Evolutionary conservation across 2,888 invertebrate genomes (phyloP).

Genomic region (Nysson spinosus): DNA sequence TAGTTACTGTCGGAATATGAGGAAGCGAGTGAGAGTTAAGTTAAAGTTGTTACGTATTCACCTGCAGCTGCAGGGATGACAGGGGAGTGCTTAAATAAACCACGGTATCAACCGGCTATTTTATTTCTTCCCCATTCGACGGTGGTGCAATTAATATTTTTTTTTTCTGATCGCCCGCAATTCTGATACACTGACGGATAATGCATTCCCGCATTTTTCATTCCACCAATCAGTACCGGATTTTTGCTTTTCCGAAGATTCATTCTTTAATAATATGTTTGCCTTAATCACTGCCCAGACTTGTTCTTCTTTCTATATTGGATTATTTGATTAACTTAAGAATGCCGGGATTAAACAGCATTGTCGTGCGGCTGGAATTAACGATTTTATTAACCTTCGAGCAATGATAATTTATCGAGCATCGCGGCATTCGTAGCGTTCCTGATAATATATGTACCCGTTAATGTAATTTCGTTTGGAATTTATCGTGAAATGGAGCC

Average conservation of each 20-base stretch:
- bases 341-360: too few species aligned
- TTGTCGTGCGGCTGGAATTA: too few species aligned
- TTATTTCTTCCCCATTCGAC: background rate
- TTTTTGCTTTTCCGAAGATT: slow-evolving; percentile 8
- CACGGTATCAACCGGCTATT: background rate
- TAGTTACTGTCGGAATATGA: slow-evolving; percentile 22
- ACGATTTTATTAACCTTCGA: too few species aligned
- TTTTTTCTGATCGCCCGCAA: background rate
- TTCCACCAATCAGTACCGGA: too few species aligned
- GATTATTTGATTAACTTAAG: too few species aligned
- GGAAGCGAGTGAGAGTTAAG: slow-evolving; percentile 33
- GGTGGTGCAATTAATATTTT: slow-evolving; percentile 5
- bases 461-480: slow-evolving; percentile 1
- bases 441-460: too few species aligned
- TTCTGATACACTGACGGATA: slow-evolving; percentile 5
- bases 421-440: too few species aligned
- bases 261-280: slow-evolving; percentile 3
- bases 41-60: slow-evolving; percentile 49
- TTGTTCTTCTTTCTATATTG: too few species aligned
- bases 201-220: background rate
- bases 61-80: slow-evolving; percentile 32
- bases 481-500: too few species aligned
- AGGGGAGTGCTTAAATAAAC: slow-evolving; percentile 9
- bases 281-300: too few species aligned
- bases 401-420: too few species aligned